Conservation (phyloP, 2,113 vertebrate species). For the Eublepharis macularius region DNA sequence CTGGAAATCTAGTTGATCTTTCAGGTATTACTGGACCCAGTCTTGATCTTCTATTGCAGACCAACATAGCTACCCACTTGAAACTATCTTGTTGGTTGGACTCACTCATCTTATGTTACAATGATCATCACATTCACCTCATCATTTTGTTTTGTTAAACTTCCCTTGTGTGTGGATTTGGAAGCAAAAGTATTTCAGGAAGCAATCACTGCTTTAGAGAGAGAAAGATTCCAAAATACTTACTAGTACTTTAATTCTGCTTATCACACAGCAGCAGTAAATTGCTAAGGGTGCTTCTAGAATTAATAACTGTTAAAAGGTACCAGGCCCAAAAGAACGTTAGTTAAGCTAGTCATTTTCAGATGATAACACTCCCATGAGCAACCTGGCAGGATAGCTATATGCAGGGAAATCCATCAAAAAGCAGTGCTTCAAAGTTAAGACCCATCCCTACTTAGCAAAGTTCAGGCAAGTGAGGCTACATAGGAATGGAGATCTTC, state of each 20-base stretch:
- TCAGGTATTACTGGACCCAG: no score
- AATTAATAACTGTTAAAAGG: background rate
- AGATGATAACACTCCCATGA: background rate
- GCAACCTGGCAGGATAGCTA: no score
- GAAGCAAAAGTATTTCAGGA: constrained; percentile 47
- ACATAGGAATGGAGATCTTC: background rate
- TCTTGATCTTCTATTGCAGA: no score
- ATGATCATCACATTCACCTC: background rate
- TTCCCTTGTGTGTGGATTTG: constrained; percentile 21
- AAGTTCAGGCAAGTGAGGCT: background rate
- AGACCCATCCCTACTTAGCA: background rate
- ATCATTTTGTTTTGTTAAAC: constrained; percentile 47
- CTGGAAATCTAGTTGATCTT: no score
- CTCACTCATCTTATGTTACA: background rate
- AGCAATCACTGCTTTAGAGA: background rate
- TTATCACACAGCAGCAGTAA: background rate
- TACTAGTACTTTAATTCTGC: background rate
- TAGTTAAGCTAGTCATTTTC: background rate
- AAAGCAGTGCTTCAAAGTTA: background rate
- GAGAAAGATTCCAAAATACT: background rate
- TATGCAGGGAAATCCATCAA: background rate
- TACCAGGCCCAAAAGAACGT: background rate
- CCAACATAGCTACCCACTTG: no score
- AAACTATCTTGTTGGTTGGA: background rate
- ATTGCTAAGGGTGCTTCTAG: no score